These are phyloP conservation scores for Ciona savignyi DNA, from an alignment of 23 tunicate genomes.

Conservation along the genomic window DNA sequence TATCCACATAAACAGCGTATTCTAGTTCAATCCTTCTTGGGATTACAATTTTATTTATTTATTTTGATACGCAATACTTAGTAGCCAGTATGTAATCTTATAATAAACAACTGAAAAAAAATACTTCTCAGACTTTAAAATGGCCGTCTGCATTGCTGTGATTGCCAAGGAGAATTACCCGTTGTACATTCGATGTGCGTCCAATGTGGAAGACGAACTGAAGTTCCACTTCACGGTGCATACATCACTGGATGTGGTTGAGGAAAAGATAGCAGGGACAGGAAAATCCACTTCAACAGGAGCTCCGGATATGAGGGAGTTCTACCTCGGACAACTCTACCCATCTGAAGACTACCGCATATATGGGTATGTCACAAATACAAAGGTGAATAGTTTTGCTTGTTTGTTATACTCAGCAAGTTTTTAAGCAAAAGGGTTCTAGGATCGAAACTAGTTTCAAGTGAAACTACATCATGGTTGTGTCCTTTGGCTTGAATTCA, in stretches of 20 bases:
- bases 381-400: slow-evolving; percentile 38
- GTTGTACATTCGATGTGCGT: slow-evolving; percentile 55
- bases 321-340: slow-evolving; percentile 84
- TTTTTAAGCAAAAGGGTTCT: too few species aligned
- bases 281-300: slow-evolving; percentile 29
- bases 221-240: slow-evolving; percentile 88
- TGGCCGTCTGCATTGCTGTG: slow-evolving; percentile 95
- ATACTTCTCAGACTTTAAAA: too few species aligned
- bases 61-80: too few species aligned
- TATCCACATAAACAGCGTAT: too few species aligned
- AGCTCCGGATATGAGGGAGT: slow-evolving; percentile 62
- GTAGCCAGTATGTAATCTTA: too few species aligned
- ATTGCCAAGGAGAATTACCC: slow-evolving; percentile 96
- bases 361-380: slow-evolving; percentile 92
- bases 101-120: too few species aligned
- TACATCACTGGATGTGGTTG: slow-evolving; percentile 93
- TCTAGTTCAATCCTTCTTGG: too few species aligned
- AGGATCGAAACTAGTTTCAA: too few species aligned
- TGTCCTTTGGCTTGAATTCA: too few species aligned
- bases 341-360: slow-evolving; percentile 90
- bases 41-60: too few species aligned
- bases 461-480: too few species aligned
- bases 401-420: too few species aligned
- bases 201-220: slow-evolving; percentile 59
- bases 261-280: slow-evolving; percentile 61